Base-by-base conservation (phyloP, 2,113 vertebrate genomes). In the Barnardius zonarius region DNA sequence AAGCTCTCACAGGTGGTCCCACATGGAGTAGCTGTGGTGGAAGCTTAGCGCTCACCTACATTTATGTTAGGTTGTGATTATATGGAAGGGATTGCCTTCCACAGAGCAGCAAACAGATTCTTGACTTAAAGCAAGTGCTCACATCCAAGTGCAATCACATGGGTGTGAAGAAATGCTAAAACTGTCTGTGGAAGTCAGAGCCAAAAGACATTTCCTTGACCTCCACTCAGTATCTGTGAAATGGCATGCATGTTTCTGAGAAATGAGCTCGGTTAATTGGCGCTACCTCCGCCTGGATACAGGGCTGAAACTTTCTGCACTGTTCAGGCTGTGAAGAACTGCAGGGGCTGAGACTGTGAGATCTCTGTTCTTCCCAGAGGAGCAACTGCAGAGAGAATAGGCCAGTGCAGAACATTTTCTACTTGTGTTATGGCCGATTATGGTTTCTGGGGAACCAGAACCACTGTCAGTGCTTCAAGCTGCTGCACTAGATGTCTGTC, bases 391-490 rank as follows among this genome's bases (percentile, higher is more conserved):
- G 18, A 57, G n/a, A 87, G 35, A 54, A 82, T 17, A 76, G 76
- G 20, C 22, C 57, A 75, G 14, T 72, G 48, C 41, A 43, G 33
- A 51, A 7, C 19, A 48, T 76, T 82, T 91, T 67, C 35, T 70
- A 17, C 33, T 81, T 55, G 16, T 76, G 5, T 46, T 80, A 39
- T 9, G 31, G 41, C 11, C 0, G 0, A 15, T 62, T n/a, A 82
- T 1, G 0, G 7, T 63, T 89, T 83, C 63, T 61, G 39, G 66
- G 39, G 83, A 88, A 59, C n/a, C 35, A 88, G 64, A 85, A 54
- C 13, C 44, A 20, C 31, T 24, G 31, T 63, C 19, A 49, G 46
- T 41, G 52, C 46, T 83, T 74, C 27, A 54, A 2, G 4, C 61
- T 73, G 37, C 52, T 61, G n/a, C n/a, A 41, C 17, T 78, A 39